A percentile compares a stretch with the other conserved stretches of the same genome.
phyloP scores from a whole-genome alignment of 2,888 invertebrate species.

The Hedya salicella region DNA sequence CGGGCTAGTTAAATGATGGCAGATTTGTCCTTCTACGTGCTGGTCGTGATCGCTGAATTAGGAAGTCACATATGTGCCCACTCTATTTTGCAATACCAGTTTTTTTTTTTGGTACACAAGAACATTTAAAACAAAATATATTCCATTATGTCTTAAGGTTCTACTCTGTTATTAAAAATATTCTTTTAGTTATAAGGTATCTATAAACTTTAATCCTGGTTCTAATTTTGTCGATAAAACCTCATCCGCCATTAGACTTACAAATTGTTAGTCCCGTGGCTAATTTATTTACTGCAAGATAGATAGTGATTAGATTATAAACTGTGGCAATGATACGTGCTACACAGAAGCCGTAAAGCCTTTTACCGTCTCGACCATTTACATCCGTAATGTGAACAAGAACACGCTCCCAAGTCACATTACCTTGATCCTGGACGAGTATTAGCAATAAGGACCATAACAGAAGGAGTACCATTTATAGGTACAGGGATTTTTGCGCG shows the following conservation, averaged over 20 bases:
- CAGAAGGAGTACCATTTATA: slow-evolving; percentile 55
- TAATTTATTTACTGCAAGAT: slow-evolving; percentile 13
- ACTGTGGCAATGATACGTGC: slow-evolving; percentile 23
- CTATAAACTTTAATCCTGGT: neutral
- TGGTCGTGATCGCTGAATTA: slow-evolving; percentile 76
- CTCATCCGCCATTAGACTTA: slow-evolving; percentile 8
- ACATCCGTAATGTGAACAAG: slow-evolving; percentile 41
- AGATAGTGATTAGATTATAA: slow-evolving; percentile 16
- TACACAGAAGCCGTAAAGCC: slow-evolving; percentile 41
- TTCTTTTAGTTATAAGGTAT: neutral
- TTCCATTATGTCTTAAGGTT: neutral
- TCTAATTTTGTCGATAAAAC: slow-evolving; percentile 14
- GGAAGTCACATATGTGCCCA: slow-evolving; percentile 56
- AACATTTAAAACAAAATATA: slow-evolving; percentile 9
- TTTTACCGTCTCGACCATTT: slow-evolving; percentile 39
- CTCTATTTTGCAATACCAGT: slow-evolving; percentile 51
- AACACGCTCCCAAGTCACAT: slow-evolving; percentile 48
- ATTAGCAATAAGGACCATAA: slow-evolving; percentile 61
- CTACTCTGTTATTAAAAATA: neutral
- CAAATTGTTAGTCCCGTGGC: slow-evolving; percentile 15
- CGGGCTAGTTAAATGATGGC: slow-evolving; percentile 39
- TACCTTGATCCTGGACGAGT: slow-evolving; percentile 56
- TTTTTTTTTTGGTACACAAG: neutral
- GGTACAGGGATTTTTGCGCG: slow-evolving; percentile 60
- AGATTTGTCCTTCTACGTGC: slow-evolving; percentile 48